Evolutionary conservation across 2,113 vertebrate species (phyloP).

Genomic region (Phoxinus phoxinus): DNA sequence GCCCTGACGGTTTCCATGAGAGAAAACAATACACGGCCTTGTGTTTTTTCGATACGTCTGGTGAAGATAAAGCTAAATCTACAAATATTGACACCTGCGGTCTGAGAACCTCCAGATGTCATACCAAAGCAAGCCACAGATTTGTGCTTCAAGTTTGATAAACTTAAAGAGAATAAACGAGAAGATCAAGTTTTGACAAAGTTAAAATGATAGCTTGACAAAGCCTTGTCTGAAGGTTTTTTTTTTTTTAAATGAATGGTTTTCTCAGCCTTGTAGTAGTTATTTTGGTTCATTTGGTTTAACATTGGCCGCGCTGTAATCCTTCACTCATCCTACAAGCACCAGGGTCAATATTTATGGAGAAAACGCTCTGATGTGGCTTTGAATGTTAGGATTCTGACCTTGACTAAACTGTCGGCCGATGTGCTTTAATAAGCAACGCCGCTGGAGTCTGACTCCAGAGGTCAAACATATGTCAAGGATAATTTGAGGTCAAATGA

Average conservation of each 20-base stretch:
- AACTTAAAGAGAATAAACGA: background rate
- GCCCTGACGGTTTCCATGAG: constrained; percentile 17
- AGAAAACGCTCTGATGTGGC: constrained; percentile 24
- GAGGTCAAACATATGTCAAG: constrained; percentile 67
- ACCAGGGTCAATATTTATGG: constrained; percentile 53
- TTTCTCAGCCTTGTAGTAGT: background rate
- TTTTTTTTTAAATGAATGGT: background rate
- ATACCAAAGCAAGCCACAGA: background rate
- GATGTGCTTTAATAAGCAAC: constrained; percentile 50
- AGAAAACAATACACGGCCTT: constrained; percentile 41
- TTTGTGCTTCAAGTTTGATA: background rate
- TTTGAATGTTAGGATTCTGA: constrained; percentile 49
- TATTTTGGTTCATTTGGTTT: background rate
- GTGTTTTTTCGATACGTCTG: constrained; percentile 19
- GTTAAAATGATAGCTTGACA: background rate
- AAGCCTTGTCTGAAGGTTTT: background rate
- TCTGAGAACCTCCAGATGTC: background rate
- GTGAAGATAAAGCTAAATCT: constrained; percentile 22
- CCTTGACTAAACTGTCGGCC: constrained; percentile 55
- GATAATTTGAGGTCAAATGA: constrained; percentile 71
- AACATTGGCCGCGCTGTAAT: background rate
- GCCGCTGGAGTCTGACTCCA: constrained; percentile 42
- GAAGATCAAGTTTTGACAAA: background rate
- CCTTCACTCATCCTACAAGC: background rate
- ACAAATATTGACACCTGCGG: constrained; percentile 26